A percentile compares a stretch with the other conserved stretches of the same genome.
Evolutionary conservation across 2,888 invertebrate genomes (phyloP).

Genomic region (Lithophane socia): DNA sequence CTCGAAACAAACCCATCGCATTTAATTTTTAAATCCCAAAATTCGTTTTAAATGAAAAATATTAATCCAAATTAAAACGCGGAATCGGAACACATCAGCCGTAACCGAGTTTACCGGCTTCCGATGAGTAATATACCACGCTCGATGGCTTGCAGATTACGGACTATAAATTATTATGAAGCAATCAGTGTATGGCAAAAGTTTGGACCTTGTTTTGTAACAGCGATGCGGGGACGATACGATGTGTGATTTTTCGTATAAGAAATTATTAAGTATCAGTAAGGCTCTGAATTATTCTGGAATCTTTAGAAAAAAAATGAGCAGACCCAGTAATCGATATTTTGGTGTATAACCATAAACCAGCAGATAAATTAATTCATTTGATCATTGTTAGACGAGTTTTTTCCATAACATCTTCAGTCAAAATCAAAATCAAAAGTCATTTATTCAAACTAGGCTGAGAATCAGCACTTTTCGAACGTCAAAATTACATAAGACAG

Average conservation of each 20-base stretch:
- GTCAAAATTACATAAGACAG: too few species aligned
- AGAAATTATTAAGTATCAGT: neutral
- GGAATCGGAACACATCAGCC: slow-evolving; percentile 73
- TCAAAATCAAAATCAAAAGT: too few species aligned
- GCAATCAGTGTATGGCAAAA: slow-evolving; percentile 88
- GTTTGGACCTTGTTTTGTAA: slow-evolving; percentile 73
- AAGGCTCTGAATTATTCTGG: neutral
- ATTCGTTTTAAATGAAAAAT: slow-evolving; percentile 62
- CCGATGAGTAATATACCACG: slow-evolving; percentile 85
- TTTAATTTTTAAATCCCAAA: slow-evolving; percentile 52
- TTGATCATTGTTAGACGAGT: neutral
- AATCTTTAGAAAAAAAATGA: neutral
- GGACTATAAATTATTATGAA: slow-evolving; percentile 89
- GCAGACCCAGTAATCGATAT: neutral
- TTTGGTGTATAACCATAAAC: too few species aligned
- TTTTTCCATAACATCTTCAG: neutral
- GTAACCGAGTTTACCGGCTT: slow-evolving; percentile 76
- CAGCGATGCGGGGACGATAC: slow-evolving; percentile 71
- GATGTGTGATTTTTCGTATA: slow-evolving; percentile 42
- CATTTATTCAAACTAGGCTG: too few species aligned
- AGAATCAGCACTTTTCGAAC: too few species aligned
- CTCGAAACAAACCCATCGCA: slow-evolving; percentile 31
- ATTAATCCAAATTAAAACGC: slow-evolving; percentile 76
- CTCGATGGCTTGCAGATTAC: slow-evolving; percentile 85
- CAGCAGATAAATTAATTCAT: too few species aligned